Evolutionary conservation across 2,113 vertebrate species (phyloP), one percentile per base, ranked within the genome.

Genomic region (Semnopithecus entellus): DNA sequence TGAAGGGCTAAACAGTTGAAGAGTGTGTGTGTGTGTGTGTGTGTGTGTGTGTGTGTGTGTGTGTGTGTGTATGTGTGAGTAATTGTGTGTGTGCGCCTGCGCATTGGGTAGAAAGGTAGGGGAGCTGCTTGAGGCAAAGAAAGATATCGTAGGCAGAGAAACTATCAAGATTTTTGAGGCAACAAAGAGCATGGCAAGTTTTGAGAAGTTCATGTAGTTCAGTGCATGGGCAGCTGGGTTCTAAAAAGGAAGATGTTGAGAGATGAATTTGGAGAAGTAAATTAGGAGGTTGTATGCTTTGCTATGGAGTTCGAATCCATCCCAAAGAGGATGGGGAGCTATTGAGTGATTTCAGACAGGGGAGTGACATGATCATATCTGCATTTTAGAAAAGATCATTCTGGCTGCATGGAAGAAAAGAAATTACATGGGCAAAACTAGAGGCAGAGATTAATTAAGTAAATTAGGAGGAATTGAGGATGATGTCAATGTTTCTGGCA

Each of bases 361-460:
- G 40, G 5, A 84, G 30, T 81, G 87, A 80, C 45, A 73, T 17
- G 30, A 89, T 61, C 55, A 70, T 55, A 59, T 96, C 96, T 87
- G 38, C 81, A 79, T 93, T 96, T 97, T 90, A 90, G 80, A 83
- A 82, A 72, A 85, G 50, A 66, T 88, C 22, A 75, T 23, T 45
- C 38, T 89, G 72, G 50, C 23, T 93, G 11, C 50, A 88, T 38
- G 43, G 70, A 68, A 64, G 55, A 80, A 91, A 64, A 50, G 45
- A 88, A 93, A 57, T 57, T 75, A 88, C 61, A 80, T 73, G 48
- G 57, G 61, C 35, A 91, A 88, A 95, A 66, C n/a, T 72, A 93
- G 66, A 85, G 78, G 38, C 30, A 88, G 64, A 64, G 90, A 76
- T 88, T 70, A 88, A 95, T 50, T 75, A 82, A 82, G 66, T 72